phyloP scores from a whole-genome alignment of 2,113 vertebrate species.

The Micronisus gabar region DNA sequence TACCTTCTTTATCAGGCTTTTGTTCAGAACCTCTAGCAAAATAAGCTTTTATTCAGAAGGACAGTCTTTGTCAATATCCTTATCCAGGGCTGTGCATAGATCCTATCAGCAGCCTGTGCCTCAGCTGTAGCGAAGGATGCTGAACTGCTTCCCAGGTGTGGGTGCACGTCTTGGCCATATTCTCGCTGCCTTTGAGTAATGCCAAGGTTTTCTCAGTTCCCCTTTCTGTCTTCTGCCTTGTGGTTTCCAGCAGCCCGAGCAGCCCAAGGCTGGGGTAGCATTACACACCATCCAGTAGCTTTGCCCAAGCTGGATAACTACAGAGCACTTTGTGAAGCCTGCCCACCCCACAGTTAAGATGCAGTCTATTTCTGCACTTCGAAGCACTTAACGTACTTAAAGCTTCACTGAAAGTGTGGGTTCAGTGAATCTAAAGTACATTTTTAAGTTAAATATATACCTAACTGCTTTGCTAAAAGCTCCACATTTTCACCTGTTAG shows the following conservation, averaged over 20 bases:
- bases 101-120: background rate
- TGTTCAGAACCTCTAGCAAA: background rate
- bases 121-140: background rate
- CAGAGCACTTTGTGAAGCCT: background rate
- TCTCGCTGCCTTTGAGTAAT: background rate
- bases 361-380: background rate
- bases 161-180: background rate
- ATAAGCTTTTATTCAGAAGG: background rate
- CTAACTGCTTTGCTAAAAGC: background rate
- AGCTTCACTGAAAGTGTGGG: background rate
- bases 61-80: rapidly evolving
- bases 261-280: background rate
- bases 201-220: background rate
- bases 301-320: background rate
- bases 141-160: background rate
- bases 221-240: background rate
- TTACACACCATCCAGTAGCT: rapidly evolving
- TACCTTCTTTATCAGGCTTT: background rate
- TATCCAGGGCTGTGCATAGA: background rate
- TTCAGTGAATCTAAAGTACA: background rate
- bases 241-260: background rate
- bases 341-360: background rate
- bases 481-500: background rate
- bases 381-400: background rate
- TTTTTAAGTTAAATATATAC: background rate